phyloP scores from a whole-genome alignment of 2,797 vertebrate species.

The Uromys caudimaculatus region DNA sequence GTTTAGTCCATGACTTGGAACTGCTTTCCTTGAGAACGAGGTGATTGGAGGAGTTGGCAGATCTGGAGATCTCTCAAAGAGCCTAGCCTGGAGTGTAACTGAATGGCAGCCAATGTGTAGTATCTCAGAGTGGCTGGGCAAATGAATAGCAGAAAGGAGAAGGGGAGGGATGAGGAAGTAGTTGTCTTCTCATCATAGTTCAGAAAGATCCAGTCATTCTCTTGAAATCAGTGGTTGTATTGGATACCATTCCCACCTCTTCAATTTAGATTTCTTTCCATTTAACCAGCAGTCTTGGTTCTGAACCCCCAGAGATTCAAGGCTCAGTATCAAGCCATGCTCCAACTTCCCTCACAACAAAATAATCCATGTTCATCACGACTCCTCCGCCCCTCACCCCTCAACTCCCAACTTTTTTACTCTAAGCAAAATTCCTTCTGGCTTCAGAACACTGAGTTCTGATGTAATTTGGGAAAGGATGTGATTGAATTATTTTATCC shows the following conservation, averaged over 20 bases:
- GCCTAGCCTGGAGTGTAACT: not conserved
- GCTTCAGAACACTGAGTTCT: not conserved
- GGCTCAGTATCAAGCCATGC: fast-evolving
- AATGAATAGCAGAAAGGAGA: not conserved
- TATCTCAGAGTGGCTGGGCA: not conserved
- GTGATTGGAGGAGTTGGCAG: not conserved
- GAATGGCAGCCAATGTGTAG: not conserved
- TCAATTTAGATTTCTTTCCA: not conserved
- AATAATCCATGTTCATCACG: not conserved
- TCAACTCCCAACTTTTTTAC: not conserved
- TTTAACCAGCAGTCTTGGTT: not conserved
- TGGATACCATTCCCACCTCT: not conserved
- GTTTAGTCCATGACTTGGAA: not conserved
- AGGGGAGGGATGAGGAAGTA: not conserved
- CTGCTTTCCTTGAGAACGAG: slow-evolving; percentile 2
- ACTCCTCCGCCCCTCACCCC: not conserved
- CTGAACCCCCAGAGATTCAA: not conserved
- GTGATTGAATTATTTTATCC: not conserved
- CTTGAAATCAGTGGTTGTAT: not conserved
- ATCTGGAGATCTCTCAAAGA: not conserved
- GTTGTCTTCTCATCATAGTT: not conserved
- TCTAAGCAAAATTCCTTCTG: not conserved
- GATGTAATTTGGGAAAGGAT: not conserved
- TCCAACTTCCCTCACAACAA: not conserved
- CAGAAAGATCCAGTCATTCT: not conserved